Conservation (phyloP, 2,888 invertebrate species). For the Drosophila phalerata region DNA sequence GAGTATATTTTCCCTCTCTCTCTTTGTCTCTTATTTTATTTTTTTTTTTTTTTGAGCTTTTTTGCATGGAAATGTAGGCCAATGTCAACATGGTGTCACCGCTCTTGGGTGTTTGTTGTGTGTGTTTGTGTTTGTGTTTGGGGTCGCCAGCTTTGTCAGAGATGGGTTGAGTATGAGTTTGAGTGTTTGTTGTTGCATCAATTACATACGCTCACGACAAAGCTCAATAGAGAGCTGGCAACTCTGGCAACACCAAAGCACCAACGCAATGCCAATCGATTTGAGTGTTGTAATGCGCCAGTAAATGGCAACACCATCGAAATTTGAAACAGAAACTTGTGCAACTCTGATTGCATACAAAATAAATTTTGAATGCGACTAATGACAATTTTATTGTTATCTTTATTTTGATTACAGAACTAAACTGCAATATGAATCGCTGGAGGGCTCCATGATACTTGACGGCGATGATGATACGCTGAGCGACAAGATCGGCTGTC, state of each 20-base stretch:
- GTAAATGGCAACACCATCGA: constrained; percentile 67
- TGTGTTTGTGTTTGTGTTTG: constrained; percentile 54
- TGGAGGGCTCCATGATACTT: constrained; percentile 85
- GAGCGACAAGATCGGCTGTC: constrained; percentile 85
- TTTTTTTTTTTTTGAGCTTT: constrained; percentile 42
- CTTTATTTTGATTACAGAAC: constrained; percentile 75
- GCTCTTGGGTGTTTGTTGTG: constrained; percentile 68
- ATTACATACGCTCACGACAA: constrained; percentile 57
- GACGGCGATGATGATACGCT: constrained; percentile 82
- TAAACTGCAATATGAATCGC: constrained; percentile 84
- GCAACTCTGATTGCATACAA: constrained; percentile 57
- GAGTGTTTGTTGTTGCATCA: constrained; percentile 44
- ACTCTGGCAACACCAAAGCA: constrained; percentile 58
- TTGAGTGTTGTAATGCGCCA: constrained; percentile 63
- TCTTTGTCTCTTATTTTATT: constrained; percentile 18
- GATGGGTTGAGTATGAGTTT: constrained; percentile 29
- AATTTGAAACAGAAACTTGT: constrained; percentile 32
- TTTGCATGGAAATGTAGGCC: constrained; percentile 81
- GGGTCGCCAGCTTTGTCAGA: constrained; percentile 68
- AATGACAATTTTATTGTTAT: constrained; percentile 18
- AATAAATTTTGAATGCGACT: constrained; percentile 31
- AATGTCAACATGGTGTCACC: constrained; percentile 77
- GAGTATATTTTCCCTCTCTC: constrained; percentile 10
- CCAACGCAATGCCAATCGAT: constrained; percentile 75
- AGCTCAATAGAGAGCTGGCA: constrained; percentile 41